Base-by-base conservation (phyloP, 2,888 invertebrate genomes). In the Aphidoletes aphidimyza region DNA sequence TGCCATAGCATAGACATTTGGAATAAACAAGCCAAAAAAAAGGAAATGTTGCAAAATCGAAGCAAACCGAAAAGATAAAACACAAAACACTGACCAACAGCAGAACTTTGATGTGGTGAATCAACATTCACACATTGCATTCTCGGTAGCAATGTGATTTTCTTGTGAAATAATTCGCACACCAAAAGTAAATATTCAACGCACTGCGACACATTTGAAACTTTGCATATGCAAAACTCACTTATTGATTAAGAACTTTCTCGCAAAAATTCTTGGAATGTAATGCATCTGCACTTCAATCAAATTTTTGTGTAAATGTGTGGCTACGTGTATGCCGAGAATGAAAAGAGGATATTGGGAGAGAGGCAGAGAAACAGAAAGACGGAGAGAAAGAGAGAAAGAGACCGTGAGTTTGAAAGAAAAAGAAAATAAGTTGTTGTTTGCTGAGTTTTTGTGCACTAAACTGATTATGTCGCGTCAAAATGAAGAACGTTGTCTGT, bases 131-230 rank as follows among this genome's bases (percentile, higher is more conserved):
- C n/a, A n/a, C n/a, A 19, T 47, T 47, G 47, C 47, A 47, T 47
- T 47, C 47, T 11, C 17, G 11, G 47, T 17, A 47, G 19, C 47
- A 47, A 17, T 47, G 8, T 5, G 17, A 19, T 17, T 54, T 54
- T 54, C 54, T 54, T 54, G 54, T 22, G 17, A 47, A 54, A 54
- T 54, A 14, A 22, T 54, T 22, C 22, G 22, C 54, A 54, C n/a
- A 26, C 6, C 54, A 54, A 54, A 54, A 54, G 54, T 26, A 54
- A 54, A 54, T 26, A 22, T 54, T 54, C 54, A 54, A 54, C 54
- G 54, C 54, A 54, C 3, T 54, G 54, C 54, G 54, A 54, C 54
- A 54, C 54, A 54, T 26, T 54, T 14, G n/a, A 11, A 54, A 54
- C 54, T 54, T 54, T 54, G 54, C 54, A 54, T 54, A 54, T 54